Evolutionary conservation across 2,113 vertebrate species (phyloP).

Genomic region (Cephalopholis sonnerati): DNA sequence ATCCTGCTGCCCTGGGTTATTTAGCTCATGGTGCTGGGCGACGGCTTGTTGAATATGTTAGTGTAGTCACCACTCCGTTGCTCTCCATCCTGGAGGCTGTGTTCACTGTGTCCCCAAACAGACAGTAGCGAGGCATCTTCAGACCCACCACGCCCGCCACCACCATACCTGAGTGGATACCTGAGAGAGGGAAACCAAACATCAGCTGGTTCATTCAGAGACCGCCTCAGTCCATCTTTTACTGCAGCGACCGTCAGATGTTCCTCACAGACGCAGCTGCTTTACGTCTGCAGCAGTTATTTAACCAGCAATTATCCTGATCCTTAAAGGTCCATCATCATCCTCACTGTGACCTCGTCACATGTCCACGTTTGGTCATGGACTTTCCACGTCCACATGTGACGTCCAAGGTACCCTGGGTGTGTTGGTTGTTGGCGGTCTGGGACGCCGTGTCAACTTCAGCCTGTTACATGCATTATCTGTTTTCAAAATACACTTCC

Average conservation of each 20-base stretch:
- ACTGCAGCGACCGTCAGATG: background rate
- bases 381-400: too few relatives aligned
- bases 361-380: too few relatives aligned
- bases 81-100: constrained; percentile 85
- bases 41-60: constrained; percentile 17
- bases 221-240: background rate
- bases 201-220: background rate
- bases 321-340: background rate
- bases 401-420: too few relatives aligned
- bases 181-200: constrained; percentile 38
- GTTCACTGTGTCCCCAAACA: constrained; percentile 83
- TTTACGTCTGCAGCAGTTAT: background rate
- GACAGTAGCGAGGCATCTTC: constrained; percentile 86
- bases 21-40: constrained; percentile 2
- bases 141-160: constrained; percentile 83
- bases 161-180: constrained; percentile 84
- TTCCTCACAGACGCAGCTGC: background rate
- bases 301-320: background rate
- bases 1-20: background rate
- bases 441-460: too few relatives aligned
- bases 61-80: constrained; percentile 81
- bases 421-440: too few relatives aligned
- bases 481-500: too few relatives aligned
- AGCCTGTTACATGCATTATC: too few relatives aligned
- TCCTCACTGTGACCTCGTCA: too few relatives aligned